Base-by-base conservation (phyloP, 2,888 invertebrate species). In the Emmelina monodactyla region DNA sequence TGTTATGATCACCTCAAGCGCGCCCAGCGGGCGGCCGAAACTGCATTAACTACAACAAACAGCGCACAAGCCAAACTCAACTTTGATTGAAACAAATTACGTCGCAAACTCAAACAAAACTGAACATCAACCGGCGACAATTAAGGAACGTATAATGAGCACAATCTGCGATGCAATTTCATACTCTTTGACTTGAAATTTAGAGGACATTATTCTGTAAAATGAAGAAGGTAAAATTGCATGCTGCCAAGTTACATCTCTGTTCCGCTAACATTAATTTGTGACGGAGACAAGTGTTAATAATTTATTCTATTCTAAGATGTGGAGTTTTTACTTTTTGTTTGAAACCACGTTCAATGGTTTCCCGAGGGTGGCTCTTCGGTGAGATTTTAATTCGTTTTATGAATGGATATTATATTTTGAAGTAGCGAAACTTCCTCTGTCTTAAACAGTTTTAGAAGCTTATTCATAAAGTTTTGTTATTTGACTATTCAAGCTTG, bases 61-160 rank as follows among this genome's bases (percentile, higher is more conserved):
- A 30, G 9, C 29, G 34, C 40, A 13, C 50, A 56, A 51, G 46
- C 50, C 16, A 60, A 57, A 61, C 47, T 44, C 38, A 46, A 55
- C 51, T 49, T 48, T 62, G 61, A 42, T 35, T 1, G 2, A 32
- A 35, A 32, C 34, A 22, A 29, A 7, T 35, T 49, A 58, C 50
- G 65, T 62, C 59, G 62, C 63, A 68, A 72, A 71, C n/a, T 71
- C 71, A 70, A 72, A 72, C 63, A 49, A 62, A 71, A 72, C 66
- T 63, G 68, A 67, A 67, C 59, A 58, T 53, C 66, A 62, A 60
- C 58, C 60, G 60, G 59, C 62, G 62, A 71, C 67, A 72, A 75
- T 75, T 73, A 75, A 67, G 62, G 62, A 63, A 54, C 52, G 52
- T 56, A 64, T 69, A 70, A 66, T 68, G 58, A 64, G 54, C 39